Base-by-base conservation (phyloP, 2,113 vertebrate genomes). In the Heliornis fulica region DNA sequence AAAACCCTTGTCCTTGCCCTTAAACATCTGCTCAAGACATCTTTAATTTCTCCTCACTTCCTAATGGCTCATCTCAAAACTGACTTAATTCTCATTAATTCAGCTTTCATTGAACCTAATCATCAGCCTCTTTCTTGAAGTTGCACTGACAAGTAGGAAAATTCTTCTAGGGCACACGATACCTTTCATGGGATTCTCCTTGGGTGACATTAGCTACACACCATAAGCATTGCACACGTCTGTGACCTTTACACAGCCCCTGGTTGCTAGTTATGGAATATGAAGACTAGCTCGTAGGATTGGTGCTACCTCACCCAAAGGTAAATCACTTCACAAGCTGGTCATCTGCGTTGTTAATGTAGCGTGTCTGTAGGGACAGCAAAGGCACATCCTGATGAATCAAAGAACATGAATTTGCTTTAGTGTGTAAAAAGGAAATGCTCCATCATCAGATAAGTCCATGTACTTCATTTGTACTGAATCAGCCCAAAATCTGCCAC, bases 311-410 rank as follows among this genome's bases (percentile, higher is more conserved):
- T 78, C 56, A 51, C 6, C 8, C 43, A 51, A 20, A 26, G 17
- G 22, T 10, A 66, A 77, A 61, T 7, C 28, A 34, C 1, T 31
- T 60, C 20, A 31, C 10, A 53, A 36, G 3, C 9, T 1, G 0
- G n/a, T 48, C 13, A 31, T 43, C 8, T 13, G 8, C 0, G 0
- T 14, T 50, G 28, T 20, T 74, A 72, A 53, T 20, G 21, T 1
- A n/a, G 16, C 20, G 5, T 51, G 13, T 31, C 50, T 14, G 19
- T 31, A 54, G 14, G 22, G 83, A 86, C 1, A 4, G 5, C n/a
- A 61, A 10, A 51, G 48, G 46, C 16, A 65, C 2, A 48, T 43
- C 16, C 13, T 66, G 25, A 41, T 66, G 29, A 70, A 40, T 13
- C 56, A 87, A 82, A 19, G 11, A 65, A 56, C 13, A 5, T 45